These are phyloP conservation scores for Poecilia gillii DNA, from an alignment of 2,797 vertebrate species.

Conservation along the genomic window DNA sequence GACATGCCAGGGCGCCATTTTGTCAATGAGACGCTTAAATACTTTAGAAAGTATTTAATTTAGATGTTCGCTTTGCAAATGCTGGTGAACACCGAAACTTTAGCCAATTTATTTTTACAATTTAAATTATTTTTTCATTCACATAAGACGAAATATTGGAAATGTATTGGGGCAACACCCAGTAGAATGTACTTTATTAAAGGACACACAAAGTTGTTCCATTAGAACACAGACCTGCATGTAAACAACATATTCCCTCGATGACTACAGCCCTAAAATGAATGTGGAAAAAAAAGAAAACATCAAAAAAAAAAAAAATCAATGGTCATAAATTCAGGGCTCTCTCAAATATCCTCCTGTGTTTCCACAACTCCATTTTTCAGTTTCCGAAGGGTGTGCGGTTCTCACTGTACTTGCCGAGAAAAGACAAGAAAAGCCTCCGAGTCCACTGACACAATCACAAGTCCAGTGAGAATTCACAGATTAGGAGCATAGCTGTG, in stretches of 20 bases:
- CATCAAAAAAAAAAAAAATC: neutral
- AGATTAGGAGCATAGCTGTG: slow-evolving; percentile 43
- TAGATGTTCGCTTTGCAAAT: neutral
- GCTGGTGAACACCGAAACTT: neutral
- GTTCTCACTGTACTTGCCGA: slow-evolving; percentile 42
- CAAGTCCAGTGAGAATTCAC: slow-evolving; percentile 61
- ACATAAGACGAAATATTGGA: no score
- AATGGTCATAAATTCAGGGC: neutral
- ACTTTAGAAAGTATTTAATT: neutral
- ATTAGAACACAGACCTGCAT: neutral
- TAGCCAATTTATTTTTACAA: neutral
- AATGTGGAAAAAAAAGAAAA: neutral
- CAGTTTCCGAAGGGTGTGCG: slow-evolving; percentile 21
- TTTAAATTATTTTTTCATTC: neutral
- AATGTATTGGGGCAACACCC: no score
- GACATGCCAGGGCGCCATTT: no score
- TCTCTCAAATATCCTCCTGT: slow-evolving; percentile 8
- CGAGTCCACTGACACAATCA: slow-evolving; percentile 46
- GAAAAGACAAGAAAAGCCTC: slow-evolving; percentile 14
- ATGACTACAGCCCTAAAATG: neutral
- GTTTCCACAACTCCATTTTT: slow-evolving; percentile 37
- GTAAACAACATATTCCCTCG: neutral
- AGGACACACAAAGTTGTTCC: neutral
- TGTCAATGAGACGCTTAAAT: neutral
- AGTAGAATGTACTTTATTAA: neutral